Evolutionary conservation across 2,888 invertebrate species (phyloP), one percentile per base, ranked within the genome.

Genomic region (Mantis religiosa): DNA sequence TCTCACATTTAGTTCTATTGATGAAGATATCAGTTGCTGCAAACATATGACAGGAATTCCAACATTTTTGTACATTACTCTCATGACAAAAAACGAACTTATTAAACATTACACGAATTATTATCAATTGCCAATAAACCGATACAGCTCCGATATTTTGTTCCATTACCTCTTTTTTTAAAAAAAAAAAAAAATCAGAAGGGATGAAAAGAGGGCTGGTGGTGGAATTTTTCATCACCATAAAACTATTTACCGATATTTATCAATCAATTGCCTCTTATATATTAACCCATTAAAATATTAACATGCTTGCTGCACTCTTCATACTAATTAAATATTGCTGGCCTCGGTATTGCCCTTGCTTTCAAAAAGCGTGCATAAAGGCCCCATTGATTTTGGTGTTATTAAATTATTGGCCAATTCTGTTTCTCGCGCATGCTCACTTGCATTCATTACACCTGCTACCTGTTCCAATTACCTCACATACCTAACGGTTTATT

Each of bases 101-200:
- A 86, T 86, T 86, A 54, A 81, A 86, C 54, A 85, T 85, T 87
- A 87, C 27, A 82, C 27, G 87, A 87, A 87, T 30, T 82, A 86
- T 86, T 86, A 87, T 41, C 82, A 30, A 87, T 87, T 34, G 30
- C 82, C 87, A 87, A 87, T 87, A 87, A 71, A 87, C 87, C 87
- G 82, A 87, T 87, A 87, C 25, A 87, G 30, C 41, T 87, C 87
- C 87, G 82, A 34, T 87, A 82, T 87, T 82, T n/a, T 82, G 34
- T 87, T 81, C n/a, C 28, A 87, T 54, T 81, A 71, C 41, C 28
- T 27, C 27, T 87, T 87, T 82, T n/a, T n/a, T n/a, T n/a, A n/a
- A n/a, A n/a, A n/a, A n/a, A n/a, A n/a, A n/a, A n/a, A n/a, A n/a
- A n/a, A 27, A 28, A 82, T 71, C 25, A 20, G 54, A 71, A 20